phyloP scores from a whole-genome alignment of 2,797 vertebrate species.

The Varecia variegata region DNA sequence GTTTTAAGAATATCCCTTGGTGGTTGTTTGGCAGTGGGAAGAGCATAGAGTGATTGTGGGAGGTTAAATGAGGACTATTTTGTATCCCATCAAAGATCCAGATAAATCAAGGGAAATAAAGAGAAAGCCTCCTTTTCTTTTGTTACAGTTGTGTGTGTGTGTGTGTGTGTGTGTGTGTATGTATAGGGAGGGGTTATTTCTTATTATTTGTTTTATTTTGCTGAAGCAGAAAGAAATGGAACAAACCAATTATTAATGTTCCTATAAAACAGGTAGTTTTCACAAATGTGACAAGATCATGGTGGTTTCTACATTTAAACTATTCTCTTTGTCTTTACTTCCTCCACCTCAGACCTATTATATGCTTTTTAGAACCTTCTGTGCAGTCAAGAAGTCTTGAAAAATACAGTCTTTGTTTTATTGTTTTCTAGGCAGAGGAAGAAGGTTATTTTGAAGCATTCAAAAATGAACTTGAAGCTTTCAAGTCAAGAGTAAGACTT shows the following conservation, averaged over 20 bases:
- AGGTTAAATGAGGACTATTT: not conserved
- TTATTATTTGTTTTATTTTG: constrained; percentile 31
- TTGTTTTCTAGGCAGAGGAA: constrained; percentile 89
- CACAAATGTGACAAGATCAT: not conserved
- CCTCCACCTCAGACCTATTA: not conserved
- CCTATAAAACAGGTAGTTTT: not conserved
- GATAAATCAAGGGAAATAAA: not conserved
- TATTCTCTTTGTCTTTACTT: not conserved
- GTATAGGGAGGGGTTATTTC: not conserved
- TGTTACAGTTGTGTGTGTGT: not conserved
- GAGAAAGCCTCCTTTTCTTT: not conserved
- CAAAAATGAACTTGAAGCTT: constrained; percentile 94
- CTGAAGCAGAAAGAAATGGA: constrained; percentile 30
- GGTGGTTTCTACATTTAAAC: not conserved
- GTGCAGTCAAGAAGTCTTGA: constrained; percentile 7
- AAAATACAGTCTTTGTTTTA: not conserved
- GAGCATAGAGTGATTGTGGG: not conserved
- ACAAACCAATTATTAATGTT: not conserved
- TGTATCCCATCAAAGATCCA: not conserved
- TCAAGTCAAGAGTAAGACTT: constrained; percentile 92
- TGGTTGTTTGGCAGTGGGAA: not conserved
- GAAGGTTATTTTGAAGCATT: constrained; percentile 97
- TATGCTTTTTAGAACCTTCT: constrained; percentile 12
- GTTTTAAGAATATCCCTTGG: not conserved
- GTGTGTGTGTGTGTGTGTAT: not conserved